phyloP scores from a whole-genome alignment of 2,113 vertebrate genomes.

The Platycercus adscitus region DNA sequence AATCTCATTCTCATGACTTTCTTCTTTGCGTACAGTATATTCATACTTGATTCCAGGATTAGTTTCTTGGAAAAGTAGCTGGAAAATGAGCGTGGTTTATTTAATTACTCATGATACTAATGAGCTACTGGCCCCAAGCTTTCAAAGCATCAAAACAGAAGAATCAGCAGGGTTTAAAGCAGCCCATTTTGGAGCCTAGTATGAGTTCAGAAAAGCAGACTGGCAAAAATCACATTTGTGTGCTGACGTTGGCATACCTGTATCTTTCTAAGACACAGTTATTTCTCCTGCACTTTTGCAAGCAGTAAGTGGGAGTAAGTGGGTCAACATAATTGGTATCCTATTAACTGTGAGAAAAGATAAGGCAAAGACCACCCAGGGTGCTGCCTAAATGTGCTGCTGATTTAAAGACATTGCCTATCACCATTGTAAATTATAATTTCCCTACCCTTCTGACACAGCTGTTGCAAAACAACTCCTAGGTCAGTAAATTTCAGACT shows the following conservation, averaged over 20 bases:
- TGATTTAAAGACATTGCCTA: neutral
- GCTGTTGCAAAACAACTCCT: neutral
- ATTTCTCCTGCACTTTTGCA: neutral
- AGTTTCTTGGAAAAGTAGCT: slow-evolving; percentile 94
- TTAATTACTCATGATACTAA: neutral
- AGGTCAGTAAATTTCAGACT: neutral
- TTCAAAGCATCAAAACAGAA: neutral
- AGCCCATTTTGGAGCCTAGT: neutral
- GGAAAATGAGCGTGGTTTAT: neutral
- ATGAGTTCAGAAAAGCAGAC: neutral
- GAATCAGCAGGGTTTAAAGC: neutral
- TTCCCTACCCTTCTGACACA: neutral
- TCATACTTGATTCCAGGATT: slow-evolving; percentile 93
- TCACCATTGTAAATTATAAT: neutral
- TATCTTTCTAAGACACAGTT: neutral
- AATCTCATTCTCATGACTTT: slow-evolving; percentile 81
- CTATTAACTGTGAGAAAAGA: neutral
- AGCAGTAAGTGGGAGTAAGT: neutral
- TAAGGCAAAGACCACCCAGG: neutral
- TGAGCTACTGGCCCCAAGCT: neutral
- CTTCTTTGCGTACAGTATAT: slow-evolving; percentile 87
- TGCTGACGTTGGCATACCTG: accelerated
- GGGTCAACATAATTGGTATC: neutral
- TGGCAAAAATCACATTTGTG: neutral
- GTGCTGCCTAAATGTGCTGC: neutral